Base-by-base conservation (phyloP, 92 coral and sea anemone species). In the Epizoanthus illoricatus region DNA sequence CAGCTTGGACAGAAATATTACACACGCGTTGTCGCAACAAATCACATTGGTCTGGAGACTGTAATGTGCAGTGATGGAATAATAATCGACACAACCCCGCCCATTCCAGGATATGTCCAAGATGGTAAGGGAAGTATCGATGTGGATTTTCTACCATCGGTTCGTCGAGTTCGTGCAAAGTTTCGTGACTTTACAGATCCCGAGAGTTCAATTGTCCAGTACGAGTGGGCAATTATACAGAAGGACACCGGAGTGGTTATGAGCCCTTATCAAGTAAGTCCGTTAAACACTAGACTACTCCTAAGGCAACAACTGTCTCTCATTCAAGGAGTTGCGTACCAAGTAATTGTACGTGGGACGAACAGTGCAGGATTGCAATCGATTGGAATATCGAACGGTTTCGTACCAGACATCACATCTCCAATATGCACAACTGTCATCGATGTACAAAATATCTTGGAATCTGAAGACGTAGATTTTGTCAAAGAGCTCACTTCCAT, bases 11-110 rank as follows among this genome's bases (percentile, higher is more conserved):
- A 80, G 16, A 91, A 86, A 65, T 96, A 96, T 73, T 93, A 88
- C 81, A 86, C 95, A 40, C 92, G 98, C 43, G 89, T 95, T 19
- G 85, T 85, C 66, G 88, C 89, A 33, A 88, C 90, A 75, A 92
- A 95, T 72, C 84, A 75, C 18, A n/a, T 93, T 79, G 98, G 98
- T 18, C 76, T 95, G 45, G 83, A 89, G 57, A 89, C 96, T 36
- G 90, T 95, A 0, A 92, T 94, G 93, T 95, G 98, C 40, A 93
- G 98, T 66, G 84, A 95, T 85, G 98, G 98, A 23, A 73, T 95
- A 57, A 68, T 81, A 52, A 83, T 95, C 49, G 98, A 95, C 76
- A 95, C 91, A 10, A 93, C 98, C 2, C 98, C 95, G 5, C 98
- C 98, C 3, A 13, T 86, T 33, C 83, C 96, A 24, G 94, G 95